These are phyloP conservation scores for Psylliodes chrysocephalus DNA, from an alignment of 2,888 invertebrate species.

Conservation along the genomic window DNA sequence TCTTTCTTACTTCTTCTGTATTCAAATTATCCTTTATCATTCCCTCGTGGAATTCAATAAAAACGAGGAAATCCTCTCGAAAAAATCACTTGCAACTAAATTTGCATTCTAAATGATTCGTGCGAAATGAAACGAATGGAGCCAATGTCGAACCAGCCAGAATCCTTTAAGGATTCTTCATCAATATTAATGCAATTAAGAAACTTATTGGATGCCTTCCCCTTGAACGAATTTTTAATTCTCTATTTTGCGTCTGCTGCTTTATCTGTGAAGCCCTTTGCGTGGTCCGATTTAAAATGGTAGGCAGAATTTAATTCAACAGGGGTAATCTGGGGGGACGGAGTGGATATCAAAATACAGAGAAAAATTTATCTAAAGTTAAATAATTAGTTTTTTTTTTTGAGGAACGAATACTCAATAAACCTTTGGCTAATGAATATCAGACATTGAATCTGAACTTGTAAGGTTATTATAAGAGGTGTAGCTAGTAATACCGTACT, in stretches of 20 bases:
- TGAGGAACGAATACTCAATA: too few relatives aligned
- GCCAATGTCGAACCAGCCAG: constrained; percentile 9
- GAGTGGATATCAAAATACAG: too few relatives aligned
- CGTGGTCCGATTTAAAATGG: too few relatives aligned
- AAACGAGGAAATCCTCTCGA: background rate
- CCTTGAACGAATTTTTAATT: background rate
- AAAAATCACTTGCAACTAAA: constrained; percentile 20
- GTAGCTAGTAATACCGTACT: too few relatives aligned
- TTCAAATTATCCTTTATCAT: constrained; percentile 7
- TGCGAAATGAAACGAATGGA: constrained; percentile 13
- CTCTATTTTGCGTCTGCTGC: background rate
- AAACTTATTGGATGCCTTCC: constrained; percentile 9
- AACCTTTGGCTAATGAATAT: too few relatives aligned
- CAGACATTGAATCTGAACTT: too few relatives aligned
- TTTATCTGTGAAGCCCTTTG: background rate
- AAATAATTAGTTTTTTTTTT: too few relatives aligned
- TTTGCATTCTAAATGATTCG: constrained; percentile 21
- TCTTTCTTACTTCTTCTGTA: constrained; percentile 1
- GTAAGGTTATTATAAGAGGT: too few relatives aligned
- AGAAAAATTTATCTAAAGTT: too few relatives aligned
- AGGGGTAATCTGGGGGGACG: too few relatives aligned
- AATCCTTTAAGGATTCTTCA: constrained; percentile 18
- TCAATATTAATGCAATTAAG: constrained; percentile 30
- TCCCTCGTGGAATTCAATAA: constrained; percentile 11
- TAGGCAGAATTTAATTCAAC: too few relatives aligned